Conservation (phyloP, 2,888 invertebrate genomes). For the Ornithoptera priamus region DNA sequence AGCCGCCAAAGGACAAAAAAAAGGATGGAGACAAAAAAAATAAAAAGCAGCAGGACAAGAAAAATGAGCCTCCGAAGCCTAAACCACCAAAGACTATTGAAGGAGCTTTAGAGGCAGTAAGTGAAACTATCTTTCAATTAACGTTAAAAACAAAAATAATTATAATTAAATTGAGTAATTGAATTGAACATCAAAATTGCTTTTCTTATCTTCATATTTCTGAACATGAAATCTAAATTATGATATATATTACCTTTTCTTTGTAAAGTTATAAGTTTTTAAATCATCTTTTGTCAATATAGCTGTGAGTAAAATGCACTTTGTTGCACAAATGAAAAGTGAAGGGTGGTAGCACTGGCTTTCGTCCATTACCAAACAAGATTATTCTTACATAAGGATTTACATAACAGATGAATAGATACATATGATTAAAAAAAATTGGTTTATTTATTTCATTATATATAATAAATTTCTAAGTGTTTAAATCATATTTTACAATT, state of each 20-base stretch:
- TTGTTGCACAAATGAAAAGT: slow-evolving; percentile 12
- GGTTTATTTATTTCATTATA: background rate
- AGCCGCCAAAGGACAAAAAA: slow-evolving; percentile 76
- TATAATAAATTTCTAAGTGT: no score
- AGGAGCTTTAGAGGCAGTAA: slow-evolving; percentile 81
- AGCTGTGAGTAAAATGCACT: background rate
- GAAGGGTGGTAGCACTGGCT: slow-evolving; percentile 25
- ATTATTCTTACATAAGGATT: slow-evolving; percentile 24
- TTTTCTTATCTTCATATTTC: no score
- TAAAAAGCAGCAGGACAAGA: slow-evolving; percentile 76
- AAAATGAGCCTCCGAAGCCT: slow-evolving; percentile 77
- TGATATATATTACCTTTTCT: background rate
- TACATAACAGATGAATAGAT: slow-evolving; percentile 13
- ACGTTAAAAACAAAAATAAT: background rate
- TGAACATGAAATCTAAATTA: background rate
- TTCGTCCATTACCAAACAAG: slow-evolving; percentile 13
- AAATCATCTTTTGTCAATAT: background rate
- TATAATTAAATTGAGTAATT: no score
- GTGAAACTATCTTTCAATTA: slow-evolving; percentile 20
- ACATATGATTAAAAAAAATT: background rate
- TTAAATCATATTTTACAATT: no score
- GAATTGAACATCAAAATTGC: no score
- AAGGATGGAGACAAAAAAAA: slow-evolving; percentile 68
- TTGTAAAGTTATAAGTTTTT: background rate
- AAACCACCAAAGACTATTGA: slow-evolving; percentile 84